Evolutionary conservation across 2,888 invertebrate genomes (phyloP).

Genomic region (Phortica okadai): DNA sequence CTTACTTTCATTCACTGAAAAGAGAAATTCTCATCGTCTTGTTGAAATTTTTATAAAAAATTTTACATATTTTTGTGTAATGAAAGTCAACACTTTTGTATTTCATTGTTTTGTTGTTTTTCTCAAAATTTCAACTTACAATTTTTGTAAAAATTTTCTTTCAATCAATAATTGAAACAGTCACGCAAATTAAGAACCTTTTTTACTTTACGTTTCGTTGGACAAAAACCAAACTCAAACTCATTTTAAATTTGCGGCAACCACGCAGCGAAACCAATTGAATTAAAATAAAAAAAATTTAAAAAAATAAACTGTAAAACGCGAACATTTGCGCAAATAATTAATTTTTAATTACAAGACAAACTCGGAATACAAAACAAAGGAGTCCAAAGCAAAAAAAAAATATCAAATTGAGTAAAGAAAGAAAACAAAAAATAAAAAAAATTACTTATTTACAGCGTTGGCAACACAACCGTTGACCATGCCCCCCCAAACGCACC

Average conservation of each 20-base stretch:
- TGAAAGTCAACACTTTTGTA: too few species aligned
- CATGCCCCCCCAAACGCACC: background rate
- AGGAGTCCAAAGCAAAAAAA: background rate
- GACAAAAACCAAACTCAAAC: background rate
- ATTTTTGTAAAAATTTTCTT: background rate
- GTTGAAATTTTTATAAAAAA: too few species aligned
- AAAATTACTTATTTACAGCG: background rate
- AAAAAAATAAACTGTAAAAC: background rate
- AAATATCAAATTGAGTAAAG: background rate
- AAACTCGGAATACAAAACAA: background rate
- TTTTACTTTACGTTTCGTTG: background rate
- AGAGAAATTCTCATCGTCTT: too few species aligned
- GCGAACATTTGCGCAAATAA: slow-evolving; percentile 12
- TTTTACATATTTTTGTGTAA: too few species aligned
- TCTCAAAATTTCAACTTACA: background rate
- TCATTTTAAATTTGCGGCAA: background rate
- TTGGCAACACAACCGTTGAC: background rate
- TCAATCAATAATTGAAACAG: background rate
- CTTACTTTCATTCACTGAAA: too few species aligned
- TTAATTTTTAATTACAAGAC: slow-evolving; percentile 17
- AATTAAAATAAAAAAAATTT: background rate
- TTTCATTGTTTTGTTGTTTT: background rate
- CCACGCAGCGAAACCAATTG: slow-evolving; percentile 12
- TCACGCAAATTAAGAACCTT: background rate
- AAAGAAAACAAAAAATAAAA: too few species aligned